Percentiles rank a stretch among this genome's conserved stretches.
These are phyloP conservation scores for Cryptus armator DNA, from an alignment of 2,888 invertebrate genomes.

Conservation along the genomic window DNA sequence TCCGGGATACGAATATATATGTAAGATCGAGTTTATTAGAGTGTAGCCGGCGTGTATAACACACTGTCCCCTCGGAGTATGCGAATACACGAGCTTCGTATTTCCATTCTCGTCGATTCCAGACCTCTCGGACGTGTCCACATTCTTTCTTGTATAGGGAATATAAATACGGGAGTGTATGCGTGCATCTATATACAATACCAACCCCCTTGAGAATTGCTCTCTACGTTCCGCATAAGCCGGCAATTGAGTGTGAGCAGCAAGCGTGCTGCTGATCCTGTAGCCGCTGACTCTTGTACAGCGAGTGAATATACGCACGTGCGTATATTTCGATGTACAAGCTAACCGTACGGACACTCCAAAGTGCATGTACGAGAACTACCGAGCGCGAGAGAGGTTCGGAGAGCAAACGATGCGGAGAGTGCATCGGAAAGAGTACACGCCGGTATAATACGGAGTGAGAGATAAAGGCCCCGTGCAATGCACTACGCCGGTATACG, in stretches of 20 bases:
- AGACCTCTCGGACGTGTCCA: slow-evolving; percentile 43
- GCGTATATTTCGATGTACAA: slow-evolving; percentile 52
- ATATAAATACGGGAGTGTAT: background rate
- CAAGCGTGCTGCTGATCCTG: slow-evolving; percentile 45
- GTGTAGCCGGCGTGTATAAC: slow-evolving; percentile 34
- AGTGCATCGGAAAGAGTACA: slow-evolving; percentile 52
- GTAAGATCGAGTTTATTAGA: slow-evolving; percentile 56
- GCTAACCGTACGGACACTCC: slow-evolving; percentile 35
- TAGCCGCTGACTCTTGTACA: slow-evolving; percentile 34
- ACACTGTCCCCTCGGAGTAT: slow-evolving; percentile 40
- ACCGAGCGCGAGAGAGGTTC: slow-evolving; percentile 26
- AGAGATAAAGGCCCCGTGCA: slow-evolving; percentile 77
- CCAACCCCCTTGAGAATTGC: slow-evolving; percentile 33
- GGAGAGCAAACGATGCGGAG: slow-evolving; percentile 54
- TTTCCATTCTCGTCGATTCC: slow-evolving; percentile 64
- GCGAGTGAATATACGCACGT: slow-evolving; percentile 57
- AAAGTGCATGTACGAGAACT: slow-evolving; percentile 2
- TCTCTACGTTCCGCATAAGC: slow-evolving; percentile 51
- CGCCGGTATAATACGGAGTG: slow-evolving; percentile 65
- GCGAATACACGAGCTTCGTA: slow-evolving; percentile 33
- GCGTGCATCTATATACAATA: background rate
- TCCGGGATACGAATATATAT: slow-evolving; percentile 15
- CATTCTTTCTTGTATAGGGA: background rate
- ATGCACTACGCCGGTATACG: slow-evolving; percentile 27
- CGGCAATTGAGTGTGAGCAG: slow-evolving; percentile 59